phyloP scores from a whole-genome alignment of 2,113 vertebrate genomes.

The Paraplagusia blochii region DNA sequence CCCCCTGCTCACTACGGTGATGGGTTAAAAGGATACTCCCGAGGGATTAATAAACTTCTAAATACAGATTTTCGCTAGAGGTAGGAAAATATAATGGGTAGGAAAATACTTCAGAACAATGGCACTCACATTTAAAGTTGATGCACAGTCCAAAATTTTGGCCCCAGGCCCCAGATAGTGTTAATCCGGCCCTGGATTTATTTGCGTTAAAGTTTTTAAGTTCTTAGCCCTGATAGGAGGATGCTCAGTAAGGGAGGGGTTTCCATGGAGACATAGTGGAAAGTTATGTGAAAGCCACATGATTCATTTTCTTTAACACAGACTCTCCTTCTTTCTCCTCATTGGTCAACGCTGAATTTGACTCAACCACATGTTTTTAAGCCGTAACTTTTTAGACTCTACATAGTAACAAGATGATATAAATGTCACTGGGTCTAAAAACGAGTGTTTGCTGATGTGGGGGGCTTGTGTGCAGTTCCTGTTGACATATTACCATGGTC shows the following conservation, averaged over 20 bases:
- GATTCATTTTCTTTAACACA: conserved; percentile 37
- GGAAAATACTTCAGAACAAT: too few species aligned
- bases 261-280: conserved; percentile 36
- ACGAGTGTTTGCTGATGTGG: conserved; percentile 27
- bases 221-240: conserved; percentile 35
- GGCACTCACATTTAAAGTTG: too few species aligned
- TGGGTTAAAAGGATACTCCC: too few species aligned
- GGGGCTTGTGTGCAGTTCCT: conserved; percentile 47
- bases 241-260: conserved; percentile 38
- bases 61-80: too few species aligned
- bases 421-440: conserved; percentile 2
- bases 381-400: too few species aligned
- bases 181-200: too few species aligned
- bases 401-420: not conserved
- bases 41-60: too few species aligned
- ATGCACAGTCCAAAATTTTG: too few species aligned
- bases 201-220: too few species aligned
- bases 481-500: conserved; percentile 41
- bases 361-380: not conserved
- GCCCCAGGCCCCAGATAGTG: too few species aligned
- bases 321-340: conserved; percentile 5
- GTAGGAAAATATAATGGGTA: too few species aligned
- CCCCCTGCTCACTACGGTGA: too few species aligned
- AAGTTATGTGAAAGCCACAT: conserved; percentile 36
- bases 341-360: conserved; percentile 1